phyloP scores from a whole-genome alignment of 2,888 invertebrate species.

The Theretra japonica region DNA sequence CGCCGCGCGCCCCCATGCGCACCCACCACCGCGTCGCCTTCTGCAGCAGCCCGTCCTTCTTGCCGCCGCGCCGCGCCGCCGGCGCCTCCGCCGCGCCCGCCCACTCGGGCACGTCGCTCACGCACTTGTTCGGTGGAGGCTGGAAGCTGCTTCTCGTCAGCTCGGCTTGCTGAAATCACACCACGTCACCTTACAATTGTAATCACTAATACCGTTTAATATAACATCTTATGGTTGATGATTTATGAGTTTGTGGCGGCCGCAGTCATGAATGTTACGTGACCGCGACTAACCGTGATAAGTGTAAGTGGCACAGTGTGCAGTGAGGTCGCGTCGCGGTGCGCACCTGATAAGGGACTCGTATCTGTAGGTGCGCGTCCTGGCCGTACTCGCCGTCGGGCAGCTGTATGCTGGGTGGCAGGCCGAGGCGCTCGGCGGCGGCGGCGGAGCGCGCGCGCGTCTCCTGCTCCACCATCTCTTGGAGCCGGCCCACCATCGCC shows the following conservation, averaged over 20 bases:
- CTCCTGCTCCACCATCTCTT: slow-evolving; percentile 83
- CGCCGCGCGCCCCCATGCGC: slow-evolving; percentile 77
- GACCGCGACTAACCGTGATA: neutral
- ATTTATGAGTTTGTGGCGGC: neutral
- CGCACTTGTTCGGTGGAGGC: slow-evolving; percentile 88
- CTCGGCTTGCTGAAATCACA: slow-evolving; percentile 85
- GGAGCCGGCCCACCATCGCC: slow-evolving; percentile 83
- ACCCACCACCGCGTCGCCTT: slow-evolving; percentile 83
- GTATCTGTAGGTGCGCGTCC: slow-evolving; percentile 85
- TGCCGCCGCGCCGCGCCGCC: slow-evolving; percentile 52
- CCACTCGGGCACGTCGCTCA: slow-evolving; percentile 87
- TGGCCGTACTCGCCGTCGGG: slow-evolving; percentile 87
- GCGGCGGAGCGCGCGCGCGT: slow-evolving; percentile 80
- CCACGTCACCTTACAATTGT: neutral
- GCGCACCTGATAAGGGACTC: slow-evolving; percentile 86
- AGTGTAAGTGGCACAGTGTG: too few relatives aligned
- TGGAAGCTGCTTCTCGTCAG: slow-evolving; percentile 87
- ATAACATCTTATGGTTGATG: neutral
- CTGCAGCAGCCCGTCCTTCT: slow-evolving; percentile 82
- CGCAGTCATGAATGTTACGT: neutral
- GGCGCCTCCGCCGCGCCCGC: slow-evolving; percentile 60
- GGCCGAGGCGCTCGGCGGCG: slow-evolving; percentile 80
- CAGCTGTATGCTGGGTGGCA: slow-evolving; percentile 87
- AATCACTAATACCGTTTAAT: neutral
- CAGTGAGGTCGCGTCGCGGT: neutral